These are phyloP conservation scores for Drosophila lowei DNA, from an alignment of 1,140 invertebrate species.

Conservation along the genomic window DNA sequence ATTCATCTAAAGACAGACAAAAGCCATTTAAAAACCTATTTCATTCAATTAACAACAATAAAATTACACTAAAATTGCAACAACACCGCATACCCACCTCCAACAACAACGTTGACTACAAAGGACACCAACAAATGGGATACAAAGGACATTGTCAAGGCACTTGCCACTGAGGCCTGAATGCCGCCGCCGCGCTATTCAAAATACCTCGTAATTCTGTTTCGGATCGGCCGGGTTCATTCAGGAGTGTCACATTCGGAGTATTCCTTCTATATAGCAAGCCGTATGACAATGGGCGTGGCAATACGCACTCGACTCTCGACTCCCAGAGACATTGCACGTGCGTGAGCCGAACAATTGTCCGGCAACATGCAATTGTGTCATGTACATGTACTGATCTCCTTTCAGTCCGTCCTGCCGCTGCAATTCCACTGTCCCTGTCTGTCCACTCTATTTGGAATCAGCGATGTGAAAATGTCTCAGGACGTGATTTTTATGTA, in stretches of 20 bases:
- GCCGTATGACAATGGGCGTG: slow-evolving; percentile 51
- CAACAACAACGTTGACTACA: slow-evolving; percentile 34
- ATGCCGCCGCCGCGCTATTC: slow-evolving; percentile 54
- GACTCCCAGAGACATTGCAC: slow-evolving; percentile 44
- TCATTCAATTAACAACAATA: slow-evolving; percentile 75
- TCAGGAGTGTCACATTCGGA: slow-evolving; percentile 45
- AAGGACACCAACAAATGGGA: slow-evolving; percentile 30
- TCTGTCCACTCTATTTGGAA: slow-evolving; percentile 31
- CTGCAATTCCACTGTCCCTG: slow-evolving; percentile 34
- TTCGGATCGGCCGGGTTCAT: slow-evolving; percentile 35
- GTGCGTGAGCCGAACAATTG: slow-evolving; percentile 72
- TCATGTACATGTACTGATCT: slow-evolving; percentile 70
- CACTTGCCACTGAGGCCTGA: slow-evolving; percentile 43
- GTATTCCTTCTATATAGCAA: slow-evolving; percentile 14
- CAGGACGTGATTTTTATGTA: slow-evolving; percentile 58
- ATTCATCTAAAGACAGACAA: slow-evolving; percentile 35
- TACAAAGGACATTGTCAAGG: slow-evolving; percentile 47
- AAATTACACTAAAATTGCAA: slow-evolving; percentile 78
- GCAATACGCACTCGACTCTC: slow-evolving; percentile 54
- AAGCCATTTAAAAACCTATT: slow-evolving; percentile 65
- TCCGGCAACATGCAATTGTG: slow-evolving; percentile 65
- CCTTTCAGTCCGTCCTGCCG: slow-evolving; percentile 11
- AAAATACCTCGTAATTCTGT: slow-evolving; percentile 68
- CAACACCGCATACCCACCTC: slow-evolving; percentile 63
- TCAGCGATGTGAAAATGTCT: slow-evolving; percentile 74